Evolutionary conservation across 2,888 invertebrate genomes (phyloP).

Genomic region (Dasypogon diadema): DNA sequence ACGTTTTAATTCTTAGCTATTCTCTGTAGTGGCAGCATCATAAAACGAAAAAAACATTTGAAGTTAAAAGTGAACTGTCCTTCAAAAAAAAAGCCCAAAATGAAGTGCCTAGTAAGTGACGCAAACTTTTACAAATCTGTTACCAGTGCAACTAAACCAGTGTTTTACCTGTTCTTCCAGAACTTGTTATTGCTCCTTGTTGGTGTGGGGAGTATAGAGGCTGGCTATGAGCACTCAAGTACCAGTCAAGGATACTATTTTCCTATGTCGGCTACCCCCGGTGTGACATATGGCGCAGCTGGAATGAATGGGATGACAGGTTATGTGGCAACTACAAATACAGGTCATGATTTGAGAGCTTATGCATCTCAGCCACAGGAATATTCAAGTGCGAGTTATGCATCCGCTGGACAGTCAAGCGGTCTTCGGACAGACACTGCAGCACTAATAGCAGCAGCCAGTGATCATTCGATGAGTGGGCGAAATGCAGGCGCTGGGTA

Average conservation of each 20-base stretch:
- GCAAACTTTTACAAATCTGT: neutral
- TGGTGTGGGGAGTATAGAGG: neutral
- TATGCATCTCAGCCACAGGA: slow-evolving; percentile 37
- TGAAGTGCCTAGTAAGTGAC: slow-evolving; percentile 23
- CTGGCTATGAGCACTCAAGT: slow-evolving; percentile 12
- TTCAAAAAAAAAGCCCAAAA: neutral
- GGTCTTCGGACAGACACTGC: slow-evolving; percentile 55
- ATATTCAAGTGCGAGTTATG: slow-evolving; percentile 36
- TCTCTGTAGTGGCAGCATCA: slow-evolving; percentile 23
- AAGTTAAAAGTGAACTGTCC: slow-evolving; percentile 1
- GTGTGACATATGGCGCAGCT: neutral
- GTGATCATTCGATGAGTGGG: neutral
- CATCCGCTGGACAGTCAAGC: slow-evolving; percentile 31
- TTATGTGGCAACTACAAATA: slow-evolving; percentile 29
- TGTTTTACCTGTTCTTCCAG: slow-evolving; percentile 13
- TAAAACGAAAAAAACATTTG: slow-evolving; percentile 22
- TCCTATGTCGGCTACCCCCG: neutral
- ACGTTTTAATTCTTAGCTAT: slow-evolving; percentile 12
- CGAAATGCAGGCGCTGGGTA: neutral
- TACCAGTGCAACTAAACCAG: neutral
- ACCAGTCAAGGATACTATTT: slow-evolving; percentile 7
- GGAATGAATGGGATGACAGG: slow-evolving; percentile 19
- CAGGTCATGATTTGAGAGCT: slow-evolving; percentile 29
- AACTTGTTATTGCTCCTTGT: neutral
- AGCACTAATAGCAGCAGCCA: slow-evolving; percentile 39